A percentile compares a stretch with the other conserved stretches of the same genome.
Conservation (phyloP, 2,888 invertebrate species). For the Cheilosia soror region DNA sequence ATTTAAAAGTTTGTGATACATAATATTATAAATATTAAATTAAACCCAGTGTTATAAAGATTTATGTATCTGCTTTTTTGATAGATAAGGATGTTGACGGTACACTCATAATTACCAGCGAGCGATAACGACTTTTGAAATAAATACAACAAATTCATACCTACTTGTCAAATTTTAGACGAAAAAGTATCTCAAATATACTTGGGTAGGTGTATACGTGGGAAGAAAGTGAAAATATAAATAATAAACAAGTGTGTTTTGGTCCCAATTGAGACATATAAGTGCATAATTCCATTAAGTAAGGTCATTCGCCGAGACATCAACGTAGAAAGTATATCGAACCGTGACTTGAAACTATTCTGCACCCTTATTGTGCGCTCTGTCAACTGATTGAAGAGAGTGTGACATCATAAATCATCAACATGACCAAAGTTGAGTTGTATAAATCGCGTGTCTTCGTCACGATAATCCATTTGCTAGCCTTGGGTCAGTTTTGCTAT, state of each 20-base stretch:
- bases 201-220: not conserved
- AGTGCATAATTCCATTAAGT: slow-evolving; percentile 35
- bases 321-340: not conserved
- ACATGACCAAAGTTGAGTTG: slow-evolving; percentile 83
- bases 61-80: slow-evolving; percentile 15
- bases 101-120: slow-evolving; percentile 25
- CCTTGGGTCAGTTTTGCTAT: slow-evolving; percentile 82
- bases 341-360: not conserved
- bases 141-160: slow-evolving; percentile 20
- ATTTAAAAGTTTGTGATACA: slow-evolving; percentile 7
- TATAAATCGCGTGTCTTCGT: slow-evolving; percentile 83
- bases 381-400: slow-evolving; percentile 26
- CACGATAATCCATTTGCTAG: slow-evolving; percentile 82
- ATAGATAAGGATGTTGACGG: slow-evolving; percentile 38
- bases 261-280: slow-evolving; percentile 19
- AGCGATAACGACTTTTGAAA: slow-evolving; percentile 30
- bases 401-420: slow-evolving; percentile 74
- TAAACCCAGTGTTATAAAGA: not conserved
- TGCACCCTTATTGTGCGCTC: not conserved
- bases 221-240: slow-evolving; percentile 46
- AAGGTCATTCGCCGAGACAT: slow-evolving; percentile 60
- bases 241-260: slow-evolving; percentile 20
- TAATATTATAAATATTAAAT: not conserved
- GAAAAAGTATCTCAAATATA: slow-evolving; percentile 29
- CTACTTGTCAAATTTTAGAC: slow-evolving; percentile 14